phyloP scores from a whole-genome alignment of 1,140 invertebrate genomes.

The Lycorma delicatula region DNA sequence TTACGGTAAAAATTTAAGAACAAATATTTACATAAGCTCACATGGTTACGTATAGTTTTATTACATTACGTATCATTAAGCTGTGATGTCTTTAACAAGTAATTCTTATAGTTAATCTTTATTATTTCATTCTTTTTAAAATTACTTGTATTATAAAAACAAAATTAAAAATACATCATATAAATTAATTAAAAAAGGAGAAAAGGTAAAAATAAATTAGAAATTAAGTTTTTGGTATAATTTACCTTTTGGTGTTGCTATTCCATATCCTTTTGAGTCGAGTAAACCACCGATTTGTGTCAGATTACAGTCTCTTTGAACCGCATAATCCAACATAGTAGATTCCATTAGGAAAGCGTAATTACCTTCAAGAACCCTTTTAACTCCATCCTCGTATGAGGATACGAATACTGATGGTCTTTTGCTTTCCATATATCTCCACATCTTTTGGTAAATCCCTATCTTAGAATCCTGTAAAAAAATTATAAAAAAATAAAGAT shows the following conservation, averaged over 20 bases:
- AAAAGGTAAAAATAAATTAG: not conserved
- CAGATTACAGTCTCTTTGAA: constrained; percentile 93
- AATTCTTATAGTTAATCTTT: too few species aligned
- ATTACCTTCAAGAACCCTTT: constrained; percentile 75
- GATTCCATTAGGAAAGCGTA: constrained; percentile 99
- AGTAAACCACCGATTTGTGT: constrained; percentile 95
- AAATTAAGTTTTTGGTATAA: constrained; percentile 23
- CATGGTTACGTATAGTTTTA: too few species aligned
- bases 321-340: constrained; percentile 92
- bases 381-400: constrained; percentile 81
- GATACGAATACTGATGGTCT: constrained; percentile 75
- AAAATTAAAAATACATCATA: too few species aligned
- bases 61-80: too few species aligned
- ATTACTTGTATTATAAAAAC: too few species aligned
- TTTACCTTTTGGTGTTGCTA: constrained; percentile 73
- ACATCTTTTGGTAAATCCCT: constrained; percentile 94
- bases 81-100: too few species aligned
- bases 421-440: constrained; percentile 85
- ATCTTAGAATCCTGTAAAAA: constrained; percentile 86
- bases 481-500: too few species aligned
- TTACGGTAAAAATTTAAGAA: too few species aligned
- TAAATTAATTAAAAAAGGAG: too few species aligned
- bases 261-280: constrained; percentile 87
- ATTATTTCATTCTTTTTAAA: too few species aligned
- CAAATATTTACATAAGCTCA: too few species aligned